Base-by-base conservation (phyloP, 2,797 vertebrate genomes). In the Siniperca undulata region DNA sequence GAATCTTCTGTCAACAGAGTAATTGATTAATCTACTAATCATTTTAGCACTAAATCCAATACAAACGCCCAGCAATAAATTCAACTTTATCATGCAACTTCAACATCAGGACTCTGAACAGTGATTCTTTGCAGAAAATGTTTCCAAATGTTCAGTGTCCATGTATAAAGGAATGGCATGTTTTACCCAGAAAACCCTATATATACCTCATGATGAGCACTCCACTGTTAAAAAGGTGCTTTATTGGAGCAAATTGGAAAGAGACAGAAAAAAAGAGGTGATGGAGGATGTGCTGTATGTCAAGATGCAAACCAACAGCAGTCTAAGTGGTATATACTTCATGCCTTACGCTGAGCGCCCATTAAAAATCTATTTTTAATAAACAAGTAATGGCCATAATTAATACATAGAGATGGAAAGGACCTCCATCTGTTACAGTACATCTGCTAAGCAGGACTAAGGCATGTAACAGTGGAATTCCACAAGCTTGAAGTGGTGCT, bases 301-400 rank as follows among this genome's bases (percentile, higher is more conserved):
- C 66, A 70, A 52, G 80, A 86, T 70, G 83, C 71, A 72, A 76
- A 85, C 52, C 79, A 53, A 58, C 66, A 65, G 17, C 66, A 34
- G 16, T 20, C 44, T 65, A 66, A 78, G 64, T 74, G 78, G 30
- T 36, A 50, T 75, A 70, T 1, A 38, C 42, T 55, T 10, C 2
- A 0, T 59, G 27, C 65, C 70, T 78, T 77, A 74, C 78, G 75
- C 78, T 7, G 36, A 68, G 80, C 1, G 14, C 24, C 79, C 73
- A 74, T 75, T 83, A 48, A 72, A 74, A 87, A 91, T 89, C 34
- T 0, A 89, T 85, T 67, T 88, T 89, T 89, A 72, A 86, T 48
- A 68, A 53, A 64, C 55, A 44, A 77, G 62, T 44, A 71, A 72
- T 68, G 78, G 69, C 83, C 58, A 91, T 92, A 80, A 91, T 85